Percentiles rank a stretch among this genome's conserved stretches.
phyloP scores from a whole-genome alignment of 2,888 invertebrate genomes.

The Troides helena region DNA sequence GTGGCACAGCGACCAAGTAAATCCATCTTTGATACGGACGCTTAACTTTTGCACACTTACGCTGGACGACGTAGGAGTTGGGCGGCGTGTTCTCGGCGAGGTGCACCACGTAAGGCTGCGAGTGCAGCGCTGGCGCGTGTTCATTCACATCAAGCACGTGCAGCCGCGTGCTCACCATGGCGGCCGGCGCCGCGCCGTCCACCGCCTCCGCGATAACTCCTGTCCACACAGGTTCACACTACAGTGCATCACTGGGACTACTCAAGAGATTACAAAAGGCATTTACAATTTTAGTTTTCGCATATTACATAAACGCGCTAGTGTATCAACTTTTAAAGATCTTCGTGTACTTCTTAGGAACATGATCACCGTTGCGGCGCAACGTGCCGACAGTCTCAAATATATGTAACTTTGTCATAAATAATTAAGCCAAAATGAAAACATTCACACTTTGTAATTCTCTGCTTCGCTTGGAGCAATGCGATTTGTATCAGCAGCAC shows the following conservation, averaged over 20 bases:
- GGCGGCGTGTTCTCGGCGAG: slow-evolving; percentile 92
- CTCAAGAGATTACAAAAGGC: too few relatives aligned
- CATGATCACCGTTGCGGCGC: background rate
- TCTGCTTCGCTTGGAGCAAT: background rate
- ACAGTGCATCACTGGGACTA: too few relatives aligned
- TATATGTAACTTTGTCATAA: too few relatives aligned
- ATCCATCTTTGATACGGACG: background rate
- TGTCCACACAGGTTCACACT: slow-evolving; percentile 30
- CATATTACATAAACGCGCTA: too few relatives aligned
- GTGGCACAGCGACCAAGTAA: background rate
- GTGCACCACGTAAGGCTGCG: slow-evolving; percentile 87
- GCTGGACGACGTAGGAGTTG: slow-evolving; percentile 86
- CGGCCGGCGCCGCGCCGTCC: slow-evolving; percentile 81
- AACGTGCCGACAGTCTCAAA: background rate
- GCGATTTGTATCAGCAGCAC: background rate
- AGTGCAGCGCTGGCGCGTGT: slow-evolving; percentile 92
- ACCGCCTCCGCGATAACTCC: slow-evolving; percentile 62
- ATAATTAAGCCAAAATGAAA: too few relatives aligned
- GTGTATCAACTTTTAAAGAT: too few relatives aligned
- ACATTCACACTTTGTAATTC: too few relatives aligned
- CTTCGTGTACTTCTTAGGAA: too few relatives aligned
- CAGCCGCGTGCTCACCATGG: slow-evolving; percentile 85
- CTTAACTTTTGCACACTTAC: slow-evolving; percentile 56
- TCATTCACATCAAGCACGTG: slow-evolving; percentile 95
- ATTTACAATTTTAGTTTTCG: too few relatives aligned